Conservation (phyloP, 2,888 invertebrate species). For the Pheosia tremula region DNA sequence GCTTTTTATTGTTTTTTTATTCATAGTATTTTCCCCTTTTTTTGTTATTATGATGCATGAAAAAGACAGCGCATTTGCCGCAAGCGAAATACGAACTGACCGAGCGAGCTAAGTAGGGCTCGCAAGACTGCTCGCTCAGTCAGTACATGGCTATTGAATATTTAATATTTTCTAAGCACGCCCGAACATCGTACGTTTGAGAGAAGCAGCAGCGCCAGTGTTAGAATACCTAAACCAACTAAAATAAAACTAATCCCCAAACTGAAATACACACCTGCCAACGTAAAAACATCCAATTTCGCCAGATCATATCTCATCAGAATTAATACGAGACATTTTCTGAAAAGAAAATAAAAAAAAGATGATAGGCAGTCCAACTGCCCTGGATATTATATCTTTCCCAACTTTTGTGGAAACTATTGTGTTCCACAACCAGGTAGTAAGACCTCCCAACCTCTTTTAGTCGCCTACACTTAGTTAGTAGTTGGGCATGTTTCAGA, state of each 20-base stretch:
- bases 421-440: background rate
- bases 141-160: too few relatives aligned
- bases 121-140: too few relatives aligned
- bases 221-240: background rate
- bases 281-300: background rate
- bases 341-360: slow-evolving; percentile 4
- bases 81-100: too few relatives aligned
- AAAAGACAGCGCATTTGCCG: too few relatives aligned
- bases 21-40: too few relatives aligned
- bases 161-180: too few relatives aligned
- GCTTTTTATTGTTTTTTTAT: too few relatives aligned
- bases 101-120: too few relatives aligned
- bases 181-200: too few relatives aligned
- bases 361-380: background rate
- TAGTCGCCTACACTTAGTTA: background rate
- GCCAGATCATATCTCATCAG: background rate
- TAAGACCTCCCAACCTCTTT: background rate
- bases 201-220: background rate
- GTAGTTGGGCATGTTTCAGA: background rate
- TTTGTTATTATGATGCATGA: too few relatives aligned
- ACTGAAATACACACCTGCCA: background rate
- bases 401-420: slow-evolving; percentile 5
- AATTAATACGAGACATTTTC: background rate
- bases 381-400: slow-evolving; percentile 1
- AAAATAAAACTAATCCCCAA: background rate